phyloP scores from a whole-genome alignment of 2,888 invertebrate genomes.

The Thysanoteuthis rhombus region DNA sequence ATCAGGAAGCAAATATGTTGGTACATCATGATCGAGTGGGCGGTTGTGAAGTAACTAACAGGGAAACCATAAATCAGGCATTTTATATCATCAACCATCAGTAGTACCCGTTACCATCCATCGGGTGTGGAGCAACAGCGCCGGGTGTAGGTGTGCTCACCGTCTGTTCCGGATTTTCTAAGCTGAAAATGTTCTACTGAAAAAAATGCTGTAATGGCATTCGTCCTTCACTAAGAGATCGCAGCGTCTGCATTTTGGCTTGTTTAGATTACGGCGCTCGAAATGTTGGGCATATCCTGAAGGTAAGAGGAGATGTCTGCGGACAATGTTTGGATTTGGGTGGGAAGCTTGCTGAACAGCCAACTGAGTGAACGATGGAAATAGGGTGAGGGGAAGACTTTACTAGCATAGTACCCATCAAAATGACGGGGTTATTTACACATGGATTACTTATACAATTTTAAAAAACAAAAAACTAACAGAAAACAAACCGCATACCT shows the following conservation, averaged over 20 bases:
- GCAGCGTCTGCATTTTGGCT: background rate
- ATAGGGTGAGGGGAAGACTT: background rate
- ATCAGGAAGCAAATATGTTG: background rate
- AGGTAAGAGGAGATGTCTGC: background rate
- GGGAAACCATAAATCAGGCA: background rate
- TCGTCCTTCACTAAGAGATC: background rate
- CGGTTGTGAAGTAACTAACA: background rate
- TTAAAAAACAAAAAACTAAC: too few relatives aligned
- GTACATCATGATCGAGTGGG: background rate
- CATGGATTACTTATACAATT: too few relatives aligned
- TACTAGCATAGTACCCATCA: too few relatives aligned
- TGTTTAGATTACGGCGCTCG: background rate
- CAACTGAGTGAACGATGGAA: background rate
- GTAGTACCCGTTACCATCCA: background rate
- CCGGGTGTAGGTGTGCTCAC: background rate
- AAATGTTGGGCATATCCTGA: background rate
- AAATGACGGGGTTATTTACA: too few relatives aligned
- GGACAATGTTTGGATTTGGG: background rate
- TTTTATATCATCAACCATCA: background rate
- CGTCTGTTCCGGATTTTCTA: background rate
- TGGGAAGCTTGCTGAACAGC: background rate
- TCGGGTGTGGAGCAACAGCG: background rate
- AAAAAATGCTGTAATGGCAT: background rate
- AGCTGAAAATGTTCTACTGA: too few relatives aligned
- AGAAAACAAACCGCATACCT: too few relatives aligned